Percentiles rank a stretch among this genome's conserved stretches.
Conservation (phyloP, 2,888 invertebrate genomes). For the Sarcophaga variegata region DNA sequence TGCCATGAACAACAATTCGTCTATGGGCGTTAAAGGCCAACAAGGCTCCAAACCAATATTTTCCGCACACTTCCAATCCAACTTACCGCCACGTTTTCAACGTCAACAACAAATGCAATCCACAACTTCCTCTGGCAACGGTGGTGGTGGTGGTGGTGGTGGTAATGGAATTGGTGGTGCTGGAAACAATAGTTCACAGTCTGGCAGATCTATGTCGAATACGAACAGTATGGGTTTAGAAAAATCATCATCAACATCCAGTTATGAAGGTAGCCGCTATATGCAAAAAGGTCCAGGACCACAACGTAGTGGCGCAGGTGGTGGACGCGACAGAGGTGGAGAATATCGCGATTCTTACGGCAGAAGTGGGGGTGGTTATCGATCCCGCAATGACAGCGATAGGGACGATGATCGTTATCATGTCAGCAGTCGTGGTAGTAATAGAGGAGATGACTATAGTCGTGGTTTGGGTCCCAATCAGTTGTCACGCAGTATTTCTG, state of each 20-base stretch:
- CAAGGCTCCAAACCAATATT: conserved; percentile 81
- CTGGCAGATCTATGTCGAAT: conserved; percentile 67
- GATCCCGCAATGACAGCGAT: conserved; percentile 74
- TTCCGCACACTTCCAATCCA: conserved; percentile 89
- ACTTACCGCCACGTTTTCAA: conserved; percentile 93
- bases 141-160: conserved; percentile 69
- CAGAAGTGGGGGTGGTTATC: conserved; percentile 72
- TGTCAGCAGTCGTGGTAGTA: conserved; percentile 71
- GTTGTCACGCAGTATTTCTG: conserved; percentile 81
- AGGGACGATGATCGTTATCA: conserved; percentile 75
- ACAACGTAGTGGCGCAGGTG: conserved; percentile 60
- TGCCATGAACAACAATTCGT: conserved; percentile 55
- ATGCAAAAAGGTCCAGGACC: conserved; percentile 73
- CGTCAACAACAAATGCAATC: conserved; percentile 85
- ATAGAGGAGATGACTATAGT: conserved; percentile 72
- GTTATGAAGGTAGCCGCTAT: conserved; percentile 75
- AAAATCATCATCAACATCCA: conserved; percentile 76
- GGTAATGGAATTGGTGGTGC: conserved; percentile 63
- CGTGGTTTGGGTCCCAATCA: conserved; percentile 72
- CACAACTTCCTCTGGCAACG: conserved; percentile 47
- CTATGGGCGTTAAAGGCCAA: conserved; percentile 70
- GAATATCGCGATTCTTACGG: conserved; percentile 75
- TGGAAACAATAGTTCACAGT: conserved; percentile 70
- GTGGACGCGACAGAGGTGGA: conserved; percentile 67
- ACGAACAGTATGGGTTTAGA: conserved; percentile 70